Percentiles rank a stretch among this genome's conserved stretches.
Conservation (phyloP, 1,140 invertebrate species). For the Odontomachus brunneus region DNA sequence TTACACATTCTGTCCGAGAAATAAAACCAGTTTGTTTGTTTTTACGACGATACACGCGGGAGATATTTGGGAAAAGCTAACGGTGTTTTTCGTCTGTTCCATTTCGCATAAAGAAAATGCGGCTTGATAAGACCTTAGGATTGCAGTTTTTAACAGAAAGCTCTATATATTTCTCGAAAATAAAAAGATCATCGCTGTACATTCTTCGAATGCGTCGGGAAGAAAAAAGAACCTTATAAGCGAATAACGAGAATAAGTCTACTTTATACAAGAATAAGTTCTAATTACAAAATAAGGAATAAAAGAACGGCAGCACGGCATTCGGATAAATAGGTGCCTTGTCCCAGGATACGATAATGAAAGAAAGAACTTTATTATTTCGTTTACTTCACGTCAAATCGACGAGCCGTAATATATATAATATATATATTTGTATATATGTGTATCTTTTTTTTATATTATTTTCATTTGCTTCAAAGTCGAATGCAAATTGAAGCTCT, state of each 20-base stretch:
- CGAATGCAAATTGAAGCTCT: constrained; percentile 28
- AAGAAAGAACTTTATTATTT: constrained; percentile 17
- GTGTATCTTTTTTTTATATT: constrained; percentile 11
- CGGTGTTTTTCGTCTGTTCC: not conserved
- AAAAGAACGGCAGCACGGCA: constrained; percentile 59
- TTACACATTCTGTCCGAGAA: not conserved
- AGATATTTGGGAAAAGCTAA: constrained; percentile 24
- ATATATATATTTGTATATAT: no score
- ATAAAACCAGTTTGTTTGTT: constrained; percentile 6
- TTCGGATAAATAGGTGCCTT: constrained; percentile 49
- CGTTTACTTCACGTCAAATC: constrained; percentile 41
- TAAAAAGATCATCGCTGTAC: constrained; percentile 37
- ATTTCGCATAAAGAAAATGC: constrained; percentile 23
- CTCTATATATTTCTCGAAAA: constrained; percentile 59
- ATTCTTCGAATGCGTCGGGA: constrained; percentile 31
- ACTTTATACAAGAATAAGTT: constrained; percentile 37
- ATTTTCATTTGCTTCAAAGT: constrained; percentile 26
- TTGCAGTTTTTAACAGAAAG: constrained; percentile 47
- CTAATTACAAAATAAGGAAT: constrained; percentile 60
- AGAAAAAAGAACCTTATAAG: constrained; percentile 38
- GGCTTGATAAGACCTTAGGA: constrained; percentile 34
- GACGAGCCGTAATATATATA: constrained; percentile 17
- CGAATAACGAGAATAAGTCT: constrained; percentile 26
- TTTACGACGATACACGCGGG: constrained; percentile 18
- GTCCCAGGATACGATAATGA: constrained; percentile 43